Percentiles rank a stretch among this genome's conserved stretches.
Conservation (phyloP, 2,888 invertebrate genomes). For the Apodemia zela region DNA sequence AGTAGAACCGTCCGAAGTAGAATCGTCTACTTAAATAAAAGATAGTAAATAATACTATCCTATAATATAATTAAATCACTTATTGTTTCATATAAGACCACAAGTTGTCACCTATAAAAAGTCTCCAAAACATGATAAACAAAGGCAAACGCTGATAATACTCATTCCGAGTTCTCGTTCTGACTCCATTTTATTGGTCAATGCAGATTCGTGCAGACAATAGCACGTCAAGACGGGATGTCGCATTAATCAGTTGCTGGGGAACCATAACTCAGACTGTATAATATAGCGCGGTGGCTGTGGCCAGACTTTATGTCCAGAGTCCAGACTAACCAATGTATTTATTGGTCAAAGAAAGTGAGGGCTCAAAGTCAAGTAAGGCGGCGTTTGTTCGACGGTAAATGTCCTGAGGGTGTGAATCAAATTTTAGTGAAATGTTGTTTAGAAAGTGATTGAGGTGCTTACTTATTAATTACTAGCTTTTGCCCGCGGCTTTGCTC, state of each 20-base stretch:
- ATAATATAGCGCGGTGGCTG: slow-evolving; percentile 12
- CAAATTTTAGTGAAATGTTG: not conserved
- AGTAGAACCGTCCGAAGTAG: too few relatives aligned
- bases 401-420: not conserved
- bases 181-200: slow-evolving; percentile 54
- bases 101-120: not conserved
- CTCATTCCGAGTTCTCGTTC: slow-evolving; percentile 41
- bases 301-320: slow-evolving; percentile 53
- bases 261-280: slow-evolving; percentile 76
- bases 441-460: not conserved
- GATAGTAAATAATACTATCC: too few relatives aligned
- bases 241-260: slow-evolving; percentile 78
- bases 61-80: too few relatives aligned
- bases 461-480: too few relatives aligned
- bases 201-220: slow-evolving; percentile 75
- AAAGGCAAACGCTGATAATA: slow-evolving; percentile 42
- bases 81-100: too few relatives aligned
- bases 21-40: too few relatives aligned
- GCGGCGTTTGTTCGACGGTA: not conserved
- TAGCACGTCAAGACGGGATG: slow-evolving; percentile 71
- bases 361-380: not conserved
- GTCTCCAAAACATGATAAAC: slow-evolving; percentile 22
- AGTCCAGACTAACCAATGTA: slow-evolving; percentile 50
- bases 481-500: too few relatives aligned
- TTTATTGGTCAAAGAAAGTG: slow-evolving; percentile 4